A percentile compares a stretch with the other conserved stretches of the same genome.
Evolutionary conservation across 2,113 vertebrate genomes (phyloP).

Genomic region (Perccottus glenii): DNA sequence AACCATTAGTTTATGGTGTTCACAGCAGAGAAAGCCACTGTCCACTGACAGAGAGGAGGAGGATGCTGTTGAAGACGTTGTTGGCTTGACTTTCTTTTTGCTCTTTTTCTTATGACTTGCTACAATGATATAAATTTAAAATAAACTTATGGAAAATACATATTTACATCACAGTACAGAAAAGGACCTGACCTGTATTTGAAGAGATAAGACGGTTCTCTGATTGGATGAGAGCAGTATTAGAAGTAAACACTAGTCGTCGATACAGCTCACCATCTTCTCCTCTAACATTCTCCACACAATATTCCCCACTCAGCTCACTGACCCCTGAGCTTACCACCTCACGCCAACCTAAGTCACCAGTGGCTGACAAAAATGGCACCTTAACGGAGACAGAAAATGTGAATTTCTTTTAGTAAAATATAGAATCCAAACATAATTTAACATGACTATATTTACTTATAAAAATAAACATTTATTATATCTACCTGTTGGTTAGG

Average conservation of each 20-base stretch:
- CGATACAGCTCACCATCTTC: conserved; percentile 86
- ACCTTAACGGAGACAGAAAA: conserved; percentile 76
- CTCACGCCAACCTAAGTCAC: conserved; percentile 89
- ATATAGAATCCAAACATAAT: not conserved
- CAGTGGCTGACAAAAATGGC: conserved; percentile 93
- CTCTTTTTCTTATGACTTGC: conserved; percentile 86
- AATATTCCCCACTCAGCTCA: conserved; percentile 87
- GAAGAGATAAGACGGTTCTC: conserved; percentile 83
- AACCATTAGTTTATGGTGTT: conserved; percentile 95
- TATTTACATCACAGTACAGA: not conserved
- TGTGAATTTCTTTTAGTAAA: too few species aligned
- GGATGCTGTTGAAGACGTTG: conserved; percentile 19
- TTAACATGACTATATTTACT: not conserved
- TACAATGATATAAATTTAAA: conserved; percentile 17
- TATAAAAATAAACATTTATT: not conserved
- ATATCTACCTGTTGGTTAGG: conserved; percentile 87
- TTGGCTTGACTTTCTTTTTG: conserved; percentile 82
- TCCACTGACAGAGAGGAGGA: conserved; percentile 76
- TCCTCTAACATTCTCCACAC: conserved; percentile 92
- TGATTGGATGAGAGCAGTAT: conserved; percentile 90
- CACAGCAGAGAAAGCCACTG: conserved; percentile 90
- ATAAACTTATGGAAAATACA: not conserved
- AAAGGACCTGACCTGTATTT: conserved; percentile 57
- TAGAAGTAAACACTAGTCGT: conserved; percentile 90
- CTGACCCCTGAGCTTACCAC: conserved; percentile 83